Base-by-base conservation (phyloP, 2,888 invertebrate species). In the Sericinus montela region DNA sequence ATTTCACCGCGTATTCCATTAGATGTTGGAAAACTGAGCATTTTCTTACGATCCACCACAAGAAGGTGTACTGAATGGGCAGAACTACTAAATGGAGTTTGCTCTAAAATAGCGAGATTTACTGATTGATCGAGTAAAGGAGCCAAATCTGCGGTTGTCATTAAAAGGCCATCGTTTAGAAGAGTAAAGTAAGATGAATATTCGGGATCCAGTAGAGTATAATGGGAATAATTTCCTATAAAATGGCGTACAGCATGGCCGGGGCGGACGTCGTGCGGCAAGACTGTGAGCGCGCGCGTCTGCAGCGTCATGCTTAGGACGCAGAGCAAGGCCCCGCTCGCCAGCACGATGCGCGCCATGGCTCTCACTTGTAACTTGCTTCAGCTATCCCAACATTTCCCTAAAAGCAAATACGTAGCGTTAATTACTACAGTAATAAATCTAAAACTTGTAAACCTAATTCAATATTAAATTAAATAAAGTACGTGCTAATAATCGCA, bases 231-330 rank as follows among this genome's bases (percentile, higher is more conserved):
- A 67, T 89, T 89, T 58, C 90, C 88, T 59, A 90, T 89, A 80
- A 96, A 95, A 70, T 94, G 93, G 75, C 94, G 94, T 69, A 97
- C 94, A 74, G 95, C 95, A 84, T 94, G 96, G 42, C 97, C 97
- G 2, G 97, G 96, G 74, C 95, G 94, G 62, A 95, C 95, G 75
- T 97, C 97, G 81, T 97, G 96, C 42, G 97, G 96, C 72, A 97
- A 91, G 67, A 96, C 93, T 59, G 92, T 90, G 51, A 91, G 69
- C 57, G 84, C 81, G 63, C 69, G 71, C 54, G 78, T 62, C 56
- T 69, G 69, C 52, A 78, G 64, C 64, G 66, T 75, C 66, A 74
- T 60, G 67, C 69, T 70, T 55, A 83, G 66, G 59, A 71, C 75
- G 65, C 75, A 82, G 64, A 84, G 76, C 77, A 85, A 69, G 59